Percentiles rank a stretch among this genome's conserved stretches.
phyloP scores from a whole-genome alignment of 2,888 invertebrate species.

The Sarcophaga caerulescens region DNA sequence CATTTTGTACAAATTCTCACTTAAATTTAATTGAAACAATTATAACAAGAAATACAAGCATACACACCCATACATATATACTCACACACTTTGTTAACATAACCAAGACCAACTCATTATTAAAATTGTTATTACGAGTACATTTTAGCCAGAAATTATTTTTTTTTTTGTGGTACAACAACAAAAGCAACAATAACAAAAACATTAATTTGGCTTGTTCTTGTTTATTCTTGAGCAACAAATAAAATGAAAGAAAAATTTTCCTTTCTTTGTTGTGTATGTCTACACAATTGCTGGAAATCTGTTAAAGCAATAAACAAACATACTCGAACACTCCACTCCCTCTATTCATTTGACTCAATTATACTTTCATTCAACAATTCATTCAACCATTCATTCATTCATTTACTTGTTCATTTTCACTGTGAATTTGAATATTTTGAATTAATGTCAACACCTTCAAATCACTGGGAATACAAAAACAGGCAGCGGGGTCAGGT shows the following conservation, averaged over 20 bases:
- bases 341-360: not conserved
- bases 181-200: not conserved
- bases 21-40: too few species aligned
- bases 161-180: conserved; percentile 13
- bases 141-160: conserved; percentile 30
- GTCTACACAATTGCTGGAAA: conserved; percentile 3
- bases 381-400: not conserved
- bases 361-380: not conserved
- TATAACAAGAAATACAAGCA: too few species aligned
- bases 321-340: not conserved
- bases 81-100: too few species aligned
- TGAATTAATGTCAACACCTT: conserved; percentile 64
- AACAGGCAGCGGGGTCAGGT: not conserved
- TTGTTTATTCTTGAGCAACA: conserved; percentile 4
- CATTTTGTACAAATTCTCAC: too few species aligned
- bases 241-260: not conserved
- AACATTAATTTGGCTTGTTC: not conserved
- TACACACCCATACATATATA: too few species aligned
- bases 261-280: not conserved
- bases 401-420: conserved; percentile 20
- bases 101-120: not conserved
- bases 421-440: conserved; percentile 57
- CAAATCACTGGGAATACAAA: conserved; percentile 35
- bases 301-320: conserved; percentile 12
- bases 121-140: not conserved